Conservation (phyloP, 2,113 vertebrate genomes). For the Geococcyx californianus region DNA sequence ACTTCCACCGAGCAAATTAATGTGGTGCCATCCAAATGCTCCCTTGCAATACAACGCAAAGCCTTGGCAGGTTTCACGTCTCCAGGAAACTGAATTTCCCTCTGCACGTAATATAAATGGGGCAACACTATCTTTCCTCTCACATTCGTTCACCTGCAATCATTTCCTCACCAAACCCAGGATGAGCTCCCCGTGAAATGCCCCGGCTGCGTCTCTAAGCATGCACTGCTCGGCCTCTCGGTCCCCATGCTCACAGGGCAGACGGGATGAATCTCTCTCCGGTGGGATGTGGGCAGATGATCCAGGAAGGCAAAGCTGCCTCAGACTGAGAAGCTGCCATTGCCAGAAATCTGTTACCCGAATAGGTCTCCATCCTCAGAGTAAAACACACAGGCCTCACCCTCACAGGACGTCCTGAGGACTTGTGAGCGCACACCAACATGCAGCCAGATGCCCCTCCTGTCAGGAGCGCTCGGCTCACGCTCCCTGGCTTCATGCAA, state of each 20-base stretch:
- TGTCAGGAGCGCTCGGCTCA: accelerated
- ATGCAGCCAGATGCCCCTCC: accelerated
- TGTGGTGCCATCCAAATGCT: background rate
- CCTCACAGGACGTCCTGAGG: background rate
- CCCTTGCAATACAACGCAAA: background rate
- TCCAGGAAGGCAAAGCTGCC: background rate
- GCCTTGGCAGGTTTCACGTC: background rate
- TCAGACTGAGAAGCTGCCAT: background rate
- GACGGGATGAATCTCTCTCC: background rate
- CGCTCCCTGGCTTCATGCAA: accelerated
- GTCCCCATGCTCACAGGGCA: background rate
- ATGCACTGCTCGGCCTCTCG: background rate
- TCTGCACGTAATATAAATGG: background rate
- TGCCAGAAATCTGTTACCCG: background rate
- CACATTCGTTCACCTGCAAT: background rate
- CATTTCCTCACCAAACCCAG: background rate
- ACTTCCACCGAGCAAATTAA: background rate
- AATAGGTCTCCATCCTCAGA: background rate
- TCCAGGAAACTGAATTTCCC: background rate
- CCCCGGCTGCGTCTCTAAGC: background rate
- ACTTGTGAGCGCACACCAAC: accelerated
- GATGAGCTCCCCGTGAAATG: background rate
- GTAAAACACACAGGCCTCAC: background rate
- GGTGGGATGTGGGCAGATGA: accelerated
- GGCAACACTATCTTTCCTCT: background rate